Percentiles rank a stretch among this genome's conserved stretches.
Evolutionary conservation across 2,797 vertebrate species (phyloP).

Genomic region (Salarias fasciatus): DNA sequence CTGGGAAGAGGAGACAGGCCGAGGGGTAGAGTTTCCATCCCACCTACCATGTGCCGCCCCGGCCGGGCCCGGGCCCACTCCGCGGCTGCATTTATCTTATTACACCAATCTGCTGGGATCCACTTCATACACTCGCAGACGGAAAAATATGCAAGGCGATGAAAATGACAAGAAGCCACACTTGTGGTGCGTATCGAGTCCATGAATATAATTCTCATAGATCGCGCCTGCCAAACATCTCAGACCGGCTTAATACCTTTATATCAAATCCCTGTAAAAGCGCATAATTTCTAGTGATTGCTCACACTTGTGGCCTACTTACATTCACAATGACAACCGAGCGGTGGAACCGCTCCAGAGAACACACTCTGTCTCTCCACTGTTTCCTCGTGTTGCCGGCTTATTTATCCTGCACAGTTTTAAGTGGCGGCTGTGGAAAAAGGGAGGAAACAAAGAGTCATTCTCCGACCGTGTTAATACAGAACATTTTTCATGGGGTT

Average conservation of each 20-base stretch:
- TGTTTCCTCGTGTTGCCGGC: constrained; percentile 73
- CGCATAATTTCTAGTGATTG: constrained; percentile 84
- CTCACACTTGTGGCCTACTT: constrained; percentile 82
- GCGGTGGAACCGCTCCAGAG: constrained; percentile 71
- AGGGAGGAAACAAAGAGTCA: constrained; percentile 78
- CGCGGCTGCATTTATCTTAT: constrained; percentile 80
- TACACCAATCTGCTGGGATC: constrained; percentile 79
- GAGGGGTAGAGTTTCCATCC: constrained; percentile 69
- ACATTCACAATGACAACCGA: constrained; percentile 73
- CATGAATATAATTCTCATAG: constrained; percentile 72
- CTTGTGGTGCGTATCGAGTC: constrained; percentile 82
- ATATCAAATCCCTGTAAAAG: constrained; percentile 83
- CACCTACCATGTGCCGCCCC: constrained; percentile 63
- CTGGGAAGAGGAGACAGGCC: constrained; percentile 59
- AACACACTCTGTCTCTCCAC: constrained; percentile 71
- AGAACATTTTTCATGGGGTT: constrained; percentile 56
- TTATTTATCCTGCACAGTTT: constrained; percentile 81
- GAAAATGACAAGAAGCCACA: constrained; percentile 74
- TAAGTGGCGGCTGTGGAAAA: constrained; percentile 74
- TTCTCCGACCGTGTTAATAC: constrained; percentile 72
- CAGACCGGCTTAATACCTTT: constrained; percentile 80
- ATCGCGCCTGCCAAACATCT: constrained; percentile 74
- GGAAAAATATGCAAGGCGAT: constrained; percentile 79
- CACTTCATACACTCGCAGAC: constrained; percentile 72
- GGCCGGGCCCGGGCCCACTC: constrained; percentile 55